These are phyloP conservation scores for Plutomurus gul DNA, from an alignment of 1,140 invertebrate genomes.

Conservation along the genomic window DNA sequence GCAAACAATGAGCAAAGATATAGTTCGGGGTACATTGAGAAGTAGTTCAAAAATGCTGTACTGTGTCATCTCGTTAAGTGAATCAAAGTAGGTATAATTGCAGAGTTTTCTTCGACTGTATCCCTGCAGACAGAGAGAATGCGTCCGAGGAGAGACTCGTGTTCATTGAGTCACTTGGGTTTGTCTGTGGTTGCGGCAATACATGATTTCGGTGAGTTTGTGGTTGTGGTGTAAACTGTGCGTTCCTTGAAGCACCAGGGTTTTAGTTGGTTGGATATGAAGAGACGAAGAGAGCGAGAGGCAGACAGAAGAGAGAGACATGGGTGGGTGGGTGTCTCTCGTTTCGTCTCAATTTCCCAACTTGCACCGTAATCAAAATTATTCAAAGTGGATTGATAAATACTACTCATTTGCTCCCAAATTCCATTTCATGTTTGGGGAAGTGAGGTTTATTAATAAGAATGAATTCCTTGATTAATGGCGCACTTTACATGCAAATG, in stretches of 20 bases:
- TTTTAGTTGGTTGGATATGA: background rate
- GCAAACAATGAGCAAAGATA: too few relatives aligned
- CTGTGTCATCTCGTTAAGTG: too few relatives aligned
- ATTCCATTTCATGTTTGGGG: conserved; percentile 38
- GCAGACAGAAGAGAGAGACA: background rate
- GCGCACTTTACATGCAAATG: conserved; percentile 52
- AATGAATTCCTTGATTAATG: conserved; percentile 53
- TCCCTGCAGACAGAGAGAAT: too few relatives aligned
- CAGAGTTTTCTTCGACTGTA: too few relatives aligned
- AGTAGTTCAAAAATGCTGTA: too few relatives aligned
- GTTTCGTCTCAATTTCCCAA: conserved; percentile 37
- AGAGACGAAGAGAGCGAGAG: background rate
- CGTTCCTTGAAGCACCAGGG: too few relatives aligned
- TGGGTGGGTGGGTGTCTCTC: background rate
- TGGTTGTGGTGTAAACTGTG: too few relatives aligned
- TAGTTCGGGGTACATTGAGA: too few relatives aligned
- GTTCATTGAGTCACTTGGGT: too few relatives aligned
- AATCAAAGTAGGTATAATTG: too few relatives aligned
- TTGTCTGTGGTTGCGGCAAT: too few relatives aligned
- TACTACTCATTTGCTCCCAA: conserved; percentile 45
- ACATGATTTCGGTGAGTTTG: background rate
- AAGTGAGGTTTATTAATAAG: conserved; percentile 50
- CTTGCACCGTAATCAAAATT: conserved; percentile 47
- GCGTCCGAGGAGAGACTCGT: too few relatives aligned
- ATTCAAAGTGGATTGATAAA: conserved; percentile 50